Percentiles rank a stretch among this genome's conserved stretches.
Evolutionary conservation across 2,888 invertebrate species (phyloP).

Genomic region (Vesta saturnalis): DNA sequence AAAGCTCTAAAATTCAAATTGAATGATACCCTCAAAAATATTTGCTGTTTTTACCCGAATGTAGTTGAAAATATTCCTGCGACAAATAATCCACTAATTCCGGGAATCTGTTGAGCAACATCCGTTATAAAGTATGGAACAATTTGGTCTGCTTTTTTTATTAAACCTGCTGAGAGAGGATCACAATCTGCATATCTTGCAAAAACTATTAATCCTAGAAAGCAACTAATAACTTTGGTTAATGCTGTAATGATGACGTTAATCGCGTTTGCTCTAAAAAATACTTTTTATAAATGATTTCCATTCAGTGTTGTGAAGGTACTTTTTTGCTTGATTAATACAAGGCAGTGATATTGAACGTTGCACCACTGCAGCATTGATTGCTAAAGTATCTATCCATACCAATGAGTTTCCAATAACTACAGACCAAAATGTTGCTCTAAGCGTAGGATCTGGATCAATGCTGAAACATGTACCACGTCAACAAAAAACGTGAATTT

Average conservation of each 20-base stretch:
- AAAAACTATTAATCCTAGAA: slow-evolving; percentile 69
- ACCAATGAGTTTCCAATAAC: slow-evolving; percentile 65
- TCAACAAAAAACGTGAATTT: no score
- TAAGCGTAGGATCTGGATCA: slow-evolving; percentile 66
- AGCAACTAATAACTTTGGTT: slow-evolving; percentile 39
- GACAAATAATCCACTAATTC: slow-evolving; percentile 77
- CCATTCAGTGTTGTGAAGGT: no score
- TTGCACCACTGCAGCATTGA: slow-evolving; percentile 69
- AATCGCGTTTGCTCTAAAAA: slow-evolving; percentile 17
- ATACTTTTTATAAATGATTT: no score
- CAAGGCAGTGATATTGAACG: slow-evolving; percentile 66
- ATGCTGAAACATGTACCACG: no score
- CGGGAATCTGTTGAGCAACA: slow-evolving; percentile 70
- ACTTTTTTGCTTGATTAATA: slow-evolving; percentile 65
- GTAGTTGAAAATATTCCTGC: slow-evolving; percentile 79
- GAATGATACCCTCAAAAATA: no score
- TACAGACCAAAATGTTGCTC: slow-evolving; percentile 71
- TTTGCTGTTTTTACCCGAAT: slow-evolving; percentile 69
- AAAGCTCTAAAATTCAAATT: no score
- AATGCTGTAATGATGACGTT: slow-evolving; percentile 1
- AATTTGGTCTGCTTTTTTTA: slow-evolving; percentile 65
- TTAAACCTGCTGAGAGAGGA: slow-evolving; percentile 67
- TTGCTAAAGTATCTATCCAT: slow-evolving; percentile 66
- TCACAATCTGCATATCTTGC: slow-evolving; percentile 73
- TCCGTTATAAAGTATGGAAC: slow-evolving; percentile 78